Evolutionary conservation across 2,888 invertebrate species (phyloP), one percentile per base, ranked within the genome.

Genomic region (Blastobasis lacticolella): DNA sequence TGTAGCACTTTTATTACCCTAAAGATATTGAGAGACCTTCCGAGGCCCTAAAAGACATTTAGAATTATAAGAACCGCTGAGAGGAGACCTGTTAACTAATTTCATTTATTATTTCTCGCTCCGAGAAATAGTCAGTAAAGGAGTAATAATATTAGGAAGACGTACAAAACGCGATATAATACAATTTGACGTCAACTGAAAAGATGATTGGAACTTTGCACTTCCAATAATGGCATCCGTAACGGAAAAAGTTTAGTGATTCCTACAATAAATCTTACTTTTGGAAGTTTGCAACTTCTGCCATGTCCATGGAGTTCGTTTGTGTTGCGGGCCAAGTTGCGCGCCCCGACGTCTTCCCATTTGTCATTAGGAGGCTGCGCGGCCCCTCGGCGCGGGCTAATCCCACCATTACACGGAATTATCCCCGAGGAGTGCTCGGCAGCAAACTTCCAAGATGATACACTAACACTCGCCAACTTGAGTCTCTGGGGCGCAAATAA

Each of bases 381-480:
- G 57, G 58, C 62, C 64, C 64, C 56, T 63, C 63, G 65, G 65
- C 62, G 59, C 61, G 56, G 60, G 64, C 64, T 81, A 79, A 81
- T 77, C 77, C 74, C 61, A 62, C 74, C 75, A 75, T 79, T 73
- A 78, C 73, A 67, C 49, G 66, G 72, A 69, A 78, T 81, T 75
- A 77, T 78, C 71, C 71, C 66, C 49, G 67, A 60, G 61, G 57
- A 66, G 66, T 67, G 64, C 67, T 67, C 57, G 61, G 48, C 56
- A 66, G 62, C 54, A 64, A 78, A 71, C 72, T 67, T 69, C 65
- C 64, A 59, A 66, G 61, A 66, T 60, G 63, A 59, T 56, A 65
- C 59, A 63, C n/a, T 46, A 61, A 61, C 61, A 61, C 61, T 59
- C 56, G 52, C 52, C 53, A 54, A 62, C 55, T 60, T 62, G 53